A percentile compares a stretch with the other conserved stretches of the same genome.
Conservation (phyloP, 35 echinoderm and acorn worm species). For the Hemicentrotus pulcherrimus region DNA sequence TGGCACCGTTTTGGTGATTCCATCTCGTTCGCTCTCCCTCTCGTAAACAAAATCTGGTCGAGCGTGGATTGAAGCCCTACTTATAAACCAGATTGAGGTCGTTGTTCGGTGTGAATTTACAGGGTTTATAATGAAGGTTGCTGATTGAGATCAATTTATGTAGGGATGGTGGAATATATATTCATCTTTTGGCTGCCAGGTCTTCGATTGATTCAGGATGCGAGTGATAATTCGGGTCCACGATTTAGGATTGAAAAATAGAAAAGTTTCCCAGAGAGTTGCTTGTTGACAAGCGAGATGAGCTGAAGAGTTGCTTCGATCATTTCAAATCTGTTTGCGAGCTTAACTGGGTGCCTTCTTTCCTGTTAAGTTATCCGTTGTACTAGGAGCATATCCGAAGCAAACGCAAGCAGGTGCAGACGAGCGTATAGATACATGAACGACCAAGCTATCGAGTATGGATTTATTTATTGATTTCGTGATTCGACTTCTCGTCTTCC, state of each 20-base stretch:
- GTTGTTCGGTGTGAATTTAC: neutral
- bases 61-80: neutral
- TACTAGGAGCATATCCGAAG: neutral
- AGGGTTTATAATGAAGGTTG: neutral
- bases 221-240: neutral
- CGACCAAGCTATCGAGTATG: neutral
- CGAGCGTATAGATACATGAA: neutral
- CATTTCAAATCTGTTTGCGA: neutral
- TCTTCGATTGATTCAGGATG: constrained; percentile 9
- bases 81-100: neutral
- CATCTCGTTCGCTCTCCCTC: neutral
- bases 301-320: neutral
- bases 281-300: neutral
- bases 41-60: neutral
- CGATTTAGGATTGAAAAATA: neutral
- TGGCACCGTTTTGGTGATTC: neutral
- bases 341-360: neutral
- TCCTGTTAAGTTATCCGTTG: neutral
- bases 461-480: neutral
- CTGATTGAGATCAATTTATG: neutral
- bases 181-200: neutral
- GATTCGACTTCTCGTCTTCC: neutral
- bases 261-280: neutral
- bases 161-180: neutral
- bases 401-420: neutral